phyloP scores from a whole-genome alignment of 2,888 invertebrate species.

The Epistrophe eligans region DNA sequence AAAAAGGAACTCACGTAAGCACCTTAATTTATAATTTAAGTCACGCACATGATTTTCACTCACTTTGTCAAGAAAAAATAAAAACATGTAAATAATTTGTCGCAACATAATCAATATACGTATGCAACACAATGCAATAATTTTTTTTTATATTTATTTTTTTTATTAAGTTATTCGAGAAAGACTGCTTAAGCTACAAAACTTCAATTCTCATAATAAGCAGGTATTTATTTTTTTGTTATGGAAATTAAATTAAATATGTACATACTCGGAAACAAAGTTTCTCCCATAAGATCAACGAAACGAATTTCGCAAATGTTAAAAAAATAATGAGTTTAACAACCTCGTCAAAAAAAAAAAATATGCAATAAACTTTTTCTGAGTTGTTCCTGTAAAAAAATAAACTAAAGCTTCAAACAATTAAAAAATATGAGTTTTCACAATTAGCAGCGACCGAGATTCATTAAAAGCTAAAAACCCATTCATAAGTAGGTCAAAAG shows the following conservation, averaged over 20 bases:
- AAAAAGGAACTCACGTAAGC: conserved; percentile 48
- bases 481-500: conserved; percentile 40
- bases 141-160: conserved; percentile 10
- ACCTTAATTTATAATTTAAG: conserved; percentile 39
- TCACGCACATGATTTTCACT: conserved; percentile 65
- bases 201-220: neutral
- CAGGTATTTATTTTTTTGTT: neutral
- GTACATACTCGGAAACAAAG: neutral
- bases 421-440: conserved; percentile 2
- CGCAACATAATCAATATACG: conserved; percentile 30
- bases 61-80: neutral
- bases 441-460: conserved; percentile 6
- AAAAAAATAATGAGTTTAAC: conserved; percentile 43
- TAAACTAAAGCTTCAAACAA: conserved; percentile 21
- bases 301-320: conserved; percentile 17
- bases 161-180: conserved; percentile 38
- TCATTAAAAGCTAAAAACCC: conserved; percentile 17
- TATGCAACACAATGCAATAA: conserved; percentile 39
- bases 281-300: conserved; percentile 50
- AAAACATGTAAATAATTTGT: conserved; percentile 25
- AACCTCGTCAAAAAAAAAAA: conserved; percentile 10
- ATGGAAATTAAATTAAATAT: neutral
- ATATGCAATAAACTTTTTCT: neutral
- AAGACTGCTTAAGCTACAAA: neutral
- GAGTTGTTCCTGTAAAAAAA: neutral